These are phyloP conservation scores for Sarcophaga peregrina DNA, from an alignment of 1,140 invertebrate species.

Conservation along the genomic window DNA sequence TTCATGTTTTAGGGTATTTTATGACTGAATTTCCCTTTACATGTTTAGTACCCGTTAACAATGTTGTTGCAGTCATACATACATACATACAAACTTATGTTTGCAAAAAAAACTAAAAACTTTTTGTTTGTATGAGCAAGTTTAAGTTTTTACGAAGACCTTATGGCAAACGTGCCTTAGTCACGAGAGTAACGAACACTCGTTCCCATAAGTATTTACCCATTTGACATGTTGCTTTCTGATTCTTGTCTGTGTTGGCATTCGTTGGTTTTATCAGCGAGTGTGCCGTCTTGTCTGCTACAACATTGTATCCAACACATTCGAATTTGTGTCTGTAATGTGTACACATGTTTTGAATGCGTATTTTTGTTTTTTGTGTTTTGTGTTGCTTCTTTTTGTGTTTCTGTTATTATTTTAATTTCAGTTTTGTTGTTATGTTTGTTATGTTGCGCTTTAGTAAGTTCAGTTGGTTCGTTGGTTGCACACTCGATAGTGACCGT, in stretches of 20 bases:
- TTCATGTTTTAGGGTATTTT: background rate
- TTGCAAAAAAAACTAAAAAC: too few species aligned
- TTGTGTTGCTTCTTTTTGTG: background rate
- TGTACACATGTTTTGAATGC: constrained; percentile 38
- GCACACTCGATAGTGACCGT: constrained; percentile 34
- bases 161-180: constrained; percentile 24
- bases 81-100: too few species aligned
- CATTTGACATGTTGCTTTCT: constrained; percentile 7
- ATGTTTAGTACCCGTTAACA: too few species aligned
- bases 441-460: constrained; percentile 17
- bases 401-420: background rate
- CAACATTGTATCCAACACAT: constrained; percentile 30
- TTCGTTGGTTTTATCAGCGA: background rate
- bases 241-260: background rate
- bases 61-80: too few species aligned
- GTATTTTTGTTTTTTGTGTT: constrained; percentile 24
- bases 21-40: too few species aligned
- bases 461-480: constrained; percentile 21
- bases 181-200: constrained; percentile 20
- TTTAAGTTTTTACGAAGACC: background rate
- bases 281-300: background rate
- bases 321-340: constrained; percentile 28
- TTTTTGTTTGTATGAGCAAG: background rate
- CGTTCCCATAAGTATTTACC: background rate
- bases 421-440: background rate